A percentile compares a stretch with the other conserved stretches of the same genome.
Conservation (phyloP, 2,797 vertebrate genomes). For the Sebastes reedi region DNA sequence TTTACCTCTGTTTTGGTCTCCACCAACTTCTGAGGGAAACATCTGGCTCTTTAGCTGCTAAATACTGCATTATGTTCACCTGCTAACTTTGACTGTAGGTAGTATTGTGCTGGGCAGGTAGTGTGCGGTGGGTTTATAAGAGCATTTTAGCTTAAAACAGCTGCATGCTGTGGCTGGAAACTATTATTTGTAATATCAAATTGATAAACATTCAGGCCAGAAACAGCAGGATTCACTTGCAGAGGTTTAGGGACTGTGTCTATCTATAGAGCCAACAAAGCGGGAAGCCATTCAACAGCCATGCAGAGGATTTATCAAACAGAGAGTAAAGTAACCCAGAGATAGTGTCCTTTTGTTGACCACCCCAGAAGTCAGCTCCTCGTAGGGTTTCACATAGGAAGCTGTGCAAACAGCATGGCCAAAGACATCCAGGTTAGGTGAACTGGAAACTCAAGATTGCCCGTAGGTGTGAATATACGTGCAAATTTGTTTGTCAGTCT, state of each 20-base stretch:
- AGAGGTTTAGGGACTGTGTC: not conserved
- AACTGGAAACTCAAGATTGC: conserved; percentile 42
- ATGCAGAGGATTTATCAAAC: not conserved
- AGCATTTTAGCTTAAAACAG: not conserved
- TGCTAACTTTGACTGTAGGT: not conserved
- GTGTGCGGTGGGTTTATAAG: not conserved
- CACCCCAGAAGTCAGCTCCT: not conserved
- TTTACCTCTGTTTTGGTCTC: conserved; percentile 6
- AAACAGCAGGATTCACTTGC: not conserved
- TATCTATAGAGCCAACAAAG: not conserved
- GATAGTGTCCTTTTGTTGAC: conserved; percentile 6
- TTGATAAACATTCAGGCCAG: not conserved
- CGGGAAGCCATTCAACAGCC: not conserved
- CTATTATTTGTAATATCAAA: too few relatives aligned
- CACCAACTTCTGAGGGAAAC: not conserved
- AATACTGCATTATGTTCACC: not conserved
- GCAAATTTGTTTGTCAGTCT: conserved; percentile 33
- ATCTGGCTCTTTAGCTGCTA: not conserved
- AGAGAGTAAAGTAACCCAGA: not conserved
- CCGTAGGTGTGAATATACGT: conserved; percentile 38
- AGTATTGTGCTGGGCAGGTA: not conserved
- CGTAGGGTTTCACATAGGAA: conserved; percentile 11
- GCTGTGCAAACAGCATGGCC: conserved; percentile 37
- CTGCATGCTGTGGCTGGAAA: not conserved
- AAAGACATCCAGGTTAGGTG: conserved; percentile 30